phyloP scores from a whole-genome alignment of 2,113 vertebrate species.

The Poecilia latipinna region DNA sequence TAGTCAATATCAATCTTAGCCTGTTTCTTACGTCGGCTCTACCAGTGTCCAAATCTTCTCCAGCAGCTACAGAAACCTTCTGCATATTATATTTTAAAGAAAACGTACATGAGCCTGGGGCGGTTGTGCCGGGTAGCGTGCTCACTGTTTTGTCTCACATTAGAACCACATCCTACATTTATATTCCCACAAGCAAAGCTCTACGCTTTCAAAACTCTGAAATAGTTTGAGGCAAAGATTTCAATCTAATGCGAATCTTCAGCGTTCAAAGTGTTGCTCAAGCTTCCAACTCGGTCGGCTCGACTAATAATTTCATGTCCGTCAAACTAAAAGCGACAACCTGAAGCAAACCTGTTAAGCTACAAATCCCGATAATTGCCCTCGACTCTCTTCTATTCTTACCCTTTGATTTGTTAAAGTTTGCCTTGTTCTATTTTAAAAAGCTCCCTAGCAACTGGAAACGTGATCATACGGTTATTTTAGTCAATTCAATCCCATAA shows the following conservation, averaged over 20 bases:
- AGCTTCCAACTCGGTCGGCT: too few relatives aligned
- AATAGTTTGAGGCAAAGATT: too few relatives aligned
- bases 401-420: neutral
- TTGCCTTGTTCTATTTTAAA: conserved; percentile 7
- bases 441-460: conserved; percentile 2
- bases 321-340: neutral
- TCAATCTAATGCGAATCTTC: too few relatives aligned
- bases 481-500: neutral
- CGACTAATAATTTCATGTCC: too few relatives aligned
- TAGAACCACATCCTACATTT: neutral
- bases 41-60: neutral
- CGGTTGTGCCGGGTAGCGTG: neutral
- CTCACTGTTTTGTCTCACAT: neutral
- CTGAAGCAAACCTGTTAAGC: neutral
- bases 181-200: too few relatives aligned
- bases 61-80: neutral
- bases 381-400: neutral
- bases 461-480: conserved; percentile 14
- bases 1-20: neutral
- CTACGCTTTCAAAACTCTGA: too few relatives aligned
- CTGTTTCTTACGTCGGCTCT: too few relatives aligned
- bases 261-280: too few relatives aligned
- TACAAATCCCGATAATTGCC: neutral
- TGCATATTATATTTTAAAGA: neutral
- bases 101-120: conserved; percentile 7